Conservation (phyloP, 2,888 invertebrate species). For the Strigamia maritima region DNA sequence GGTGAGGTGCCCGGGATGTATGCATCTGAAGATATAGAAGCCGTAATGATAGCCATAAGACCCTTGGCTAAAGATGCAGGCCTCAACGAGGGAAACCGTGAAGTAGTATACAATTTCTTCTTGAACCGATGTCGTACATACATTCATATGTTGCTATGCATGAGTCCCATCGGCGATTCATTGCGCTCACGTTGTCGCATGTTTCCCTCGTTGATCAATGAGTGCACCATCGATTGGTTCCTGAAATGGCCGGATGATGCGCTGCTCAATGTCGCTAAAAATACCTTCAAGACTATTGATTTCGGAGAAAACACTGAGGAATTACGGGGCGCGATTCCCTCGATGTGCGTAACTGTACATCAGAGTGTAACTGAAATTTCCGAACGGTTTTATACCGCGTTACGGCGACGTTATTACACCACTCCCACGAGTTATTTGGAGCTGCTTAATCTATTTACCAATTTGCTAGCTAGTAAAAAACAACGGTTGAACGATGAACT, state of each 20-base stretch:
- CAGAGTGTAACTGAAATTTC: constrained; percentile 79
- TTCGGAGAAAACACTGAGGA: constrained; percentile 55
- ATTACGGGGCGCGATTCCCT: constrained; percentile 58
- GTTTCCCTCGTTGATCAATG: constrained; percentile 55
- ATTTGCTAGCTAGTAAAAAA: constrained; percentile 66
- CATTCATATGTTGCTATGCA: constrained; percentile 80
- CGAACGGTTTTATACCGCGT: constrained; percentile 70
- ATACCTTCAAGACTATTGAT: constrained; percentile 60
- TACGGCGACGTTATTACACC: constrained; percentile 81
- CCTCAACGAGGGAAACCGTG: constrained; percentile 63
- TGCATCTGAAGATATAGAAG: constrained; percentile 75
- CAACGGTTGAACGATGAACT: constrained; percentile 64
- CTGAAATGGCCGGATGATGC: constrained; percentile 88
- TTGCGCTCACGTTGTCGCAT: constrained; percentile 63
- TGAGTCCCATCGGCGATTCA: constrained; percentile 86
- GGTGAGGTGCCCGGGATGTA: constrained; percentile 87
- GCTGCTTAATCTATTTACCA: constrained; percentile 72
- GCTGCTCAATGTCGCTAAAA: constrained; percentile 74
- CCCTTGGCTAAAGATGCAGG: constrained; percentile 68
- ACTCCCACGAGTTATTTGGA: constrained; percentile 89
- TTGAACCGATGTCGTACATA: constrained; percentile 77
- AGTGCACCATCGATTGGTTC: constrained; percentile 55
- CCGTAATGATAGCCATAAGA: constrained; percentile 71
- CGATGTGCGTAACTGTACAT: constrained; percentile 70
- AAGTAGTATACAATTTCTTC: constrained; percentile 79